These are phyloP conservation scores for Steatornis caripensis DNA, from an alignment of 2,113 vertebrate genomes.

Conservation along the genomic window DNA sequence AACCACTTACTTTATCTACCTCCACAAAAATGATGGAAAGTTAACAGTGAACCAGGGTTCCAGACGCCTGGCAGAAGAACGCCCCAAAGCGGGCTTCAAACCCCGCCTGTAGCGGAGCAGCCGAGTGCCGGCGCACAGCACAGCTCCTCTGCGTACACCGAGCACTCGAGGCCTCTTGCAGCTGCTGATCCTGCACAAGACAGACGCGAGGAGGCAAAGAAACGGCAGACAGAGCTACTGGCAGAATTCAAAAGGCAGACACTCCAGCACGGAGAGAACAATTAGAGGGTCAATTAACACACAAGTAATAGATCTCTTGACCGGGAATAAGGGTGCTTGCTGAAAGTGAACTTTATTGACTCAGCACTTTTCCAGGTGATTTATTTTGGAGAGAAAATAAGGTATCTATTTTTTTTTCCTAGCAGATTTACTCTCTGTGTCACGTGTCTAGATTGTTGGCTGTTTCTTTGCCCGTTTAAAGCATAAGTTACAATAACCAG, in stretches of 20 bases:
- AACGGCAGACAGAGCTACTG: neutral
- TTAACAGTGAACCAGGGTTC: accelerated
- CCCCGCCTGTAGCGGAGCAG: neutral
- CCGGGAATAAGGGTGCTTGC: neutral
- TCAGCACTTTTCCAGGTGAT: neutral
- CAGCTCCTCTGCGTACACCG: accelerated
- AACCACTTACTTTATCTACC: neutral
- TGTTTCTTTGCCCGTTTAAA: neutral
- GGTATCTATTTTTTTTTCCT: neutral
- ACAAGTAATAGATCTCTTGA: neutral
- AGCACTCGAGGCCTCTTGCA: neutral
- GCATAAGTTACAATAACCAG: neutral
- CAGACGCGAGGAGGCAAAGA: neutral
- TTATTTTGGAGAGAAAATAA: neutral
- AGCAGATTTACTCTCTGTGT: neutral
- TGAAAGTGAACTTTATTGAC: neutral
- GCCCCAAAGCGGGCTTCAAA: neutral
- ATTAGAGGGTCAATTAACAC: neutral
- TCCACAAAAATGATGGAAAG: neutral
- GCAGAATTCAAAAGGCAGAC: neutral
- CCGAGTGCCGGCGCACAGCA: accelerated
- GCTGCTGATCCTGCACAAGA: neutral
- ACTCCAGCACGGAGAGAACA: neutral
- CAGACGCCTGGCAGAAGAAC: neutral
- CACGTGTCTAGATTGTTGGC: neutral